Conservation (phyloP, 2,797 vertebrate species). For the Pipistrellus pygmaeus region DNA sequence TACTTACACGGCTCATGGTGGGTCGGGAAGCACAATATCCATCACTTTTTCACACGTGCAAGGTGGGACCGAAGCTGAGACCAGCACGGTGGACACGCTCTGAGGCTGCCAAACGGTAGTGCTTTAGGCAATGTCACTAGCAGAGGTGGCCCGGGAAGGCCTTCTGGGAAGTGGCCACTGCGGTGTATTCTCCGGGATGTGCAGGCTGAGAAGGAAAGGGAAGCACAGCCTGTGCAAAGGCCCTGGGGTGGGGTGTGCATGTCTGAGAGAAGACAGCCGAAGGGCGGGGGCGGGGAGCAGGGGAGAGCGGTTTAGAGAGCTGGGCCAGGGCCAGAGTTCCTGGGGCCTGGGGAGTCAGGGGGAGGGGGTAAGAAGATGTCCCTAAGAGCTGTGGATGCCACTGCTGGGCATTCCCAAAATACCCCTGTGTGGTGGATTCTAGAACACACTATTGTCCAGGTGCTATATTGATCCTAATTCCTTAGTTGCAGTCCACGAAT, state of each 20-base stretch:
- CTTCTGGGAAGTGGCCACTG: not conserved
- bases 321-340: not conserved
- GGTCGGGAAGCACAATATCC: accelerated
- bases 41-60: not conserved
- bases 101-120: accelerated
- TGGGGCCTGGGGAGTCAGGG: not conserved
- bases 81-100: accelerated
- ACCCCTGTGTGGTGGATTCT: not conserved
- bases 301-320: not conserved
- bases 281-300: not conserved
- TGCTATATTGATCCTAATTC: too few species aligned
- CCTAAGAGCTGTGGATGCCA: not conserved
- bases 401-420: accelerated
- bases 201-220: not conserved
- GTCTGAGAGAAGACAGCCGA: not conserved
- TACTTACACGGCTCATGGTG: not conserved
- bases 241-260: not conserved
- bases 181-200: not conserved
- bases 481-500: too few species aligned
- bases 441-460: not conserved
- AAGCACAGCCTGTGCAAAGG: not conserved
- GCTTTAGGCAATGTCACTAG: not conserved
- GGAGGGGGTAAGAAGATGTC: not conserved
- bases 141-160: not conserved
- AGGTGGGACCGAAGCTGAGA: not conserved